Evolutionary conservation across 2,113 vertebrate species (phyloP).

Genomic region (Ameiurus melas): DNA sequence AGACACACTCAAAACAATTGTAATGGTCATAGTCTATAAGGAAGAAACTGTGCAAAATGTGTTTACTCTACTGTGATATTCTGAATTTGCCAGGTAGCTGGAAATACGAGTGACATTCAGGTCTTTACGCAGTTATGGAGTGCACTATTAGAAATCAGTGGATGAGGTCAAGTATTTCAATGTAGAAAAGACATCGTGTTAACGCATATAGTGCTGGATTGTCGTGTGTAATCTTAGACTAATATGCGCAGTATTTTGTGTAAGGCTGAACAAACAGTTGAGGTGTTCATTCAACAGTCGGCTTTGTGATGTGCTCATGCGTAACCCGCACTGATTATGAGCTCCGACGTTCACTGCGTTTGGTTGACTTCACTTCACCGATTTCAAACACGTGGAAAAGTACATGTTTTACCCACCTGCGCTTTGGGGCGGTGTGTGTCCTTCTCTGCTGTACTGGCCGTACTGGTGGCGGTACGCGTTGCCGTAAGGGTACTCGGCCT

Average conservation of each 20-base stretch:
- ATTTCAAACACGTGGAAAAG: background rate
- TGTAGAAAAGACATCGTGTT: background rate
- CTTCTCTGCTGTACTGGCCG: conserved; percentile 87
- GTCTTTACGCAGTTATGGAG: background rate
- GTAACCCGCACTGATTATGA: background rate
- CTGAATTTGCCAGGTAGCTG: background rate
- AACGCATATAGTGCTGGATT: background rate
- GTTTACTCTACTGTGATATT: background rate
- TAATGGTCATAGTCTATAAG: background rate
- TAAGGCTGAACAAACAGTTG: background rate
- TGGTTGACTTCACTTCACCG: background rate
- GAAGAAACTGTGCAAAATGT: background rate
- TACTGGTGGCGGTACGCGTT: conserved; percentile 91
- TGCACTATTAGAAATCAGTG: background rate
- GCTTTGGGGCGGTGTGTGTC: conserved; percentile 84
- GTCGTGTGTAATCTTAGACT: background rate
- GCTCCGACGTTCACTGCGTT: background rate
- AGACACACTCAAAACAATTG: background rate
- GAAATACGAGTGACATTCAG: background rate
- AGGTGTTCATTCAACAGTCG: background rate
- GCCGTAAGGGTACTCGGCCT: conserved; percentile 90
- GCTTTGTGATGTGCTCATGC: background rate
- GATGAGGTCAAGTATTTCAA: background rate
- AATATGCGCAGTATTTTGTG: background rate
- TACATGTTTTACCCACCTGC: conserved; percentile 76